These are phyloP conservation scores for Cerastoderma edule DNA, from an alignment of 2,888 invertebrate genomes.

Conservation along the genomic window DNA sequence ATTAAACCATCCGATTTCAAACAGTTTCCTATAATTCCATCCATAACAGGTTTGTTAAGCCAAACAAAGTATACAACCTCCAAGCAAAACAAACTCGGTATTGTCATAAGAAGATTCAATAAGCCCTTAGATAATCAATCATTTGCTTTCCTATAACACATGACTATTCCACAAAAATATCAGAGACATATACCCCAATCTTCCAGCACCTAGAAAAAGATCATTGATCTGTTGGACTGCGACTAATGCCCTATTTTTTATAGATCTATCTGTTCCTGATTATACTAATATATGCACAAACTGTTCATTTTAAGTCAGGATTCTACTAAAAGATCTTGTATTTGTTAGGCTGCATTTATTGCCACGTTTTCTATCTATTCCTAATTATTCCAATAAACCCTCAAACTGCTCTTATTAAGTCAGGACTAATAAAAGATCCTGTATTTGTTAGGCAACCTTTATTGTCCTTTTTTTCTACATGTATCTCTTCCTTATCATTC, in stretches of 20 bases:
- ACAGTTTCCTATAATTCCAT: too few relatives aligned
- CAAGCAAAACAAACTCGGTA: too few relatives aligned
- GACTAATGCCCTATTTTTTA: neutral
- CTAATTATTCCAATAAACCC: conserved; percentile 86
- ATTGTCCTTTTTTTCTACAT: conserved; percentile 85
- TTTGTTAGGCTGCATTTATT: conserved; percentile 84
- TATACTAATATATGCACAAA: too few relatives aligned
- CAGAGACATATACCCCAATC: too few relatives aligned
- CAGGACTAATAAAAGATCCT: conserved; percentile 48
- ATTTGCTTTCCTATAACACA: too few relatives aligned
- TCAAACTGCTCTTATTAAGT: neutral
- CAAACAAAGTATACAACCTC: too few relatives aligned
- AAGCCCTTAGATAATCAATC: too few relatives aligned
- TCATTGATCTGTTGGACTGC: neutral
- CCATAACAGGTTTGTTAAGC: too few relatives aligned
- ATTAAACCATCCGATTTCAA: too few relatives aligned
- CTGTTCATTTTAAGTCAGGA: neutral
- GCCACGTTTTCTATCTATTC: conserved; percentile 86
- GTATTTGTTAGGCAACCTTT: conserved; percentile 83
- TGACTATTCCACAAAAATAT: too few relatives aligned
- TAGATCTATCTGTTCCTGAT: neutral
- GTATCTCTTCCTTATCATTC: conserved; percentile 86
- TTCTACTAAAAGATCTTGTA: conserved; percentile 59
- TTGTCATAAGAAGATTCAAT: too few relatives aligned
- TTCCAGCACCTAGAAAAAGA: too few relatives aligned